phyloP scores from a whole-genome alignment of 2,888 invertebrate genomes.

The Oeneis ivallda region DNA sequence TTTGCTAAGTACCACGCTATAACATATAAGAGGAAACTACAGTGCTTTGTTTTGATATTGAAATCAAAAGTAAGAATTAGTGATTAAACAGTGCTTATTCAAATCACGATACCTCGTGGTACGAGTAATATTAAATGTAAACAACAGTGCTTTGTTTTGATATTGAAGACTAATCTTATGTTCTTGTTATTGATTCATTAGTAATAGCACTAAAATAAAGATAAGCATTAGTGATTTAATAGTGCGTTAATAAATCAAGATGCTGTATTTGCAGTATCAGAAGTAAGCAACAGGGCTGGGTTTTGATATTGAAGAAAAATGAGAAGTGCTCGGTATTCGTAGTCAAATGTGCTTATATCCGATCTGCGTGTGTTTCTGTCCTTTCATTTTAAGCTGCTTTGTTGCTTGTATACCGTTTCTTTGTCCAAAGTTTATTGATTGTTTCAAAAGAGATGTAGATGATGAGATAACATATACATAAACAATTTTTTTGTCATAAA shows the following conservation, averaged over 20 bases:
- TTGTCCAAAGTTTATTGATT: slow-evolving; percentile 45
- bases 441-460: slow-evolving; percentile 37
- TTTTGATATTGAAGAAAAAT: slow-evolving; percentile 7
- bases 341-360: slow-evolving; percentile 42
- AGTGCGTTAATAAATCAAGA: not conserved
- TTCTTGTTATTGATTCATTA: slow-evolving; percentile 9
- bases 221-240: not conserved
- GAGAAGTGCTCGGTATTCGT: slow-evolving; percentile 7
- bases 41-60: not conserved
- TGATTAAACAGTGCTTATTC: not conserved
- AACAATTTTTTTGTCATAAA: not conserved
- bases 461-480: not conserved
- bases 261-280: not conserved
- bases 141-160: not conserved
- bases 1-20: not conserved
- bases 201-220: no score
- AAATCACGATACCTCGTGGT: not conserved
- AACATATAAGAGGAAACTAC: not conserved
- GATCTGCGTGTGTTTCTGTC: slow-evolving; percentile 40
- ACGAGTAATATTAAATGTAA: not conserved
- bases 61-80: no score
- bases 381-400: slow-evolving; percentile 44
- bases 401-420: slow-evolving; percentile 47
- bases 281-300: not conserved
- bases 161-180: slow-evolving; percentile 5